phyloP scores from a whole-genome alignment of 2,797 vertebrate genomes.

The Sebastes diploproa region DNA sequence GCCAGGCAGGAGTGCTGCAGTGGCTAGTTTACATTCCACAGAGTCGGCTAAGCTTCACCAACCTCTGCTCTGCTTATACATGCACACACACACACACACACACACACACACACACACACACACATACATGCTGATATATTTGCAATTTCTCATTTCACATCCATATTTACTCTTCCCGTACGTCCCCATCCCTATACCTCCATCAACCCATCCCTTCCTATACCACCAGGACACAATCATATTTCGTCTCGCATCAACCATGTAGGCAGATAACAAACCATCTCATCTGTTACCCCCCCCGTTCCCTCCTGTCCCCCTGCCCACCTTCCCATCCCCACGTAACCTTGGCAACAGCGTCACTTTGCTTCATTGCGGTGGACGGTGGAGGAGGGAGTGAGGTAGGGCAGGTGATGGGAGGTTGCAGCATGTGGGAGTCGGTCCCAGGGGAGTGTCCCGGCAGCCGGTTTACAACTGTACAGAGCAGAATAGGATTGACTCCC shows the following conservation, averaged over 20 bases:
- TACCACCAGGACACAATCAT: conserved; percentile 2
- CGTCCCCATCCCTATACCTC: background rate
- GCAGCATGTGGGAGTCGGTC: conserved; percentile 22
- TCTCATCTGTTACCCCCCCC: conserved; percentile 43
- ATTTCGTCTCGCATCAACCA: conserved; percentile 28
- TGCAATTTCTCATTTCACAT: conserved; percentile 12
- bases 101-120: background rate
- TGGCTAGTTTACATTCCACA: conserved; percentile 77
- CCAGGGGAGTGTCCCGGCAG: conserved; percentile 19
- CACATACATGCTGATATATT: conserved; percentile 6
- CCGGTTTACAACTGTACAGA: conserved; percentile 57
- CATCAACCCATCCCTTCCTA: background rate
- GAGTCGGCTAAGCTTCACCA: conserved; percentile 57
- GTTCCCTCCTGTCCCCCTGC: background rate
- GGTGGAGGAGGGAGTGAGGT: background rate
- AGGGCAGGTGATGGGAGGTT: conserved; percentile 12
- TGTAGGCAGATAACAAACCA: conserved; percentile 49
- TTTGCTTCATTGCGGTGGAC: conserved; percentile 45
- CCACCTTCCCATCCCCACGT: conserved; percentile 19
- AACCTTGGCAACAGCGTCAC: conserved; percentile 73
- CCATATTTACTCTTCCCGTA: conserved; percentile 5
- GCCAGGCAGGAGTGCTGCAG: conserved; percentile 61
- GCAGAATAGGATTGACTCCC: background rate
- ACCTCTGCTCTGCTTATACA: conserved; percentile 44
- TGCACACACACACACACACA: background rate